Percentiles rank a stretch among this genome's conserved stretches.
phyloP scores from a whole-genome alignment of 2,113 vertebrate species.

The Steatornis caripensis region DNA sequence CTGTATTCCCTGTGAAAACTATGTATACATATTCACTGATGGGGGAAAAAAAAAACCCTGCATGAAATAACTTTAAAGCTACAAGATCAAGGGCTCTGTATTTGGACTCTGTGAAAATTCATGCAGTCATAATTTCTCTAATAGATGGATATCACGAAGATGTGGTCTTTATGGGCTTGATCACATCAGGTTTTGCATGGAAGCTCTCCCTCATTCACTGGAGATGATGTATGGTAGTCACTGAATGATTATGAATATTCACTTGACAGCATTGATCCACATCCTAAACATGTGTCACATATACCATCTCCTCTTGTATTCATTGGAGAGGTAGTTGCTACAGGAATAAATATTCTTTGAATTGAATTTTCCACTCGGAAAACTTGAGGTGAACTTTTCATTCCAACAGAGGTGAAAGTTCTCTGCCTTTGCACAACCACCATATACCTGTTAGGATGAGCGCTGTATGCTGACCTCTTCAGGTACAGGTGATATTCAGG shows the following conservation, averaged over 20 bases:
- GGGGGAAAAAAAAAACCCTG: not conserved
- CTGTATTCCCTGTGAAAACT: slow-evolving; percentile 43
- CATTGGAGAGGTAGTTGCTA: not conserved
- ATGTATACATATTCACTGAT: slow-evolving; percentile 25
- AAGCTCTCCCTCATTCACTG: not conserved
- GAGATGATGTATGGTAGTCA: not conserved
- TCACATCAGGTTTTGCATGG: not conserved
- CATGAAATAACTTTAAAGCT: slow-evolving; percentile 4
- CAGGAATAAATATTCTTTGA: not conserved
- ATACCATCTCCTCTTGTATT: not conserved
- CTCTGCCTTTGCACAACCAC: not conserved
- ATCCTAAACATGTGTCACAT: not conserved
- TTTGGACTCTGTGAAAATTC: not conserved
- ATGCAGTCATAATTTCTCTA: not conserved
- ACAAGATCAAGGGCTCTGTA: not conserved
- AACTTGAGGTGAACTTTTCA: not conserved
- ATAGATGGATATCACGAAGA: not conserved
- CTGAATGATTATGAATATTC: not conserved
- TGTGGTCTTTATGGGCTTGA: not conserved
- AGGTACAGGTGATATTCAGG: not conserved
- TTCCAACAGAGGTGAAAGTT: not conserved
- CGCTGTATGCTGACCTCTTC: not conserved
- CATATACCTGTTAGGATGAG: not conserved
- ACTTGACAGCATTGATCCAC: not conserved
- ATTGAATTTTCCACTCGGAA: not conserved